Evolutionary conservation across 2,888 invertebrate species (phyloP), one percentile per base, ranked within the genome.

Genomic region (Euphydryas editha): DNA sequence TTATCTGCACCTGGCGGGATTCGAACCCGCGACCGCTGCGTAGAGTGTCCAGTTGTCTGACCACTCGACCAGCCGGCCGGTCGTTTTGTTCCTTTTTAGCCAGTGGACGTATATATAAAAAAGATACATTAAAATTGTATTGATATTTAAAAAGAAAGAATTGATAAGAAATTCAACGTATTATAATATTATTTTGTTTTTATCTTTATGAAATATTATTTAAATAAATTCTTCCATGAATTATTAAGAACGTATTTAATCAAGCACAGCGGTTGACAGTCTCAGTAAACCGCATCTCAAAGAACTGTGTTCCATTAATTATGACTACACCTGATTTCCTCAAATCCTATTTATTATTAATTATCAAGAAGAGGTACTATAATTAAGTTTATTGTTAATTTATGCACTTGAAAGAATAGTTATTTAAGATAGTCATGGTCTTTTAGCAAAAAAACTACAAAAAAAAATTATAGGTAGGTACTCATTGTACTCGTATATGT

Each of bases 1-100:
- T n/a, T n/a, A n/a, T n/a, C n/a, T n/a, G n/a, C n/a, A n/a, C n/a
- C n/a, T n/a, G n/a, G n/a, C n/a, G n/a, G n/a, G n/a, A n/a, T n/a
- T n/a, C n/a, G n/a, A n/a, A n/a, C n/a, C n/a, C n/a, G n/a, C n/a
- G n/a, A n/a, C n/a, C n/a, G n/a, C n/a, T n/a, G n/a, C n/a, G n/a
- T n/a, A n/a, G n/a, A n/a, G n/a, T n/a, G n/a, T n/a, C n/a, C n/a
- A n/a, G n/a, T n/a, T n/a, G n/a, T n/a, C n/a, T n/a, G n/a, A n/a
- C n/a, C n/a, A n/a, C n/a, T n/a, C n/a, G n/a, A n/a, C n/a, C n/a
- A n/a, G n/a, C n/a, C n/a, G n/a, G n/a, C n/a, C n/a, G n/a, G n/a
- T n/a, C n/a, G n/a, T n/a, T n/a, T n/a, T n/a, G n/a, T n/a, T 85
- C 62, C 39, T 20, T 36, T 5, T 44, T 57, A 24, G 17, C n/a